Evolutionary conservation across 2,113 vertebrate genomes (phyloP).

Genomic region (Epinephelus cyanopodus): DNA sequence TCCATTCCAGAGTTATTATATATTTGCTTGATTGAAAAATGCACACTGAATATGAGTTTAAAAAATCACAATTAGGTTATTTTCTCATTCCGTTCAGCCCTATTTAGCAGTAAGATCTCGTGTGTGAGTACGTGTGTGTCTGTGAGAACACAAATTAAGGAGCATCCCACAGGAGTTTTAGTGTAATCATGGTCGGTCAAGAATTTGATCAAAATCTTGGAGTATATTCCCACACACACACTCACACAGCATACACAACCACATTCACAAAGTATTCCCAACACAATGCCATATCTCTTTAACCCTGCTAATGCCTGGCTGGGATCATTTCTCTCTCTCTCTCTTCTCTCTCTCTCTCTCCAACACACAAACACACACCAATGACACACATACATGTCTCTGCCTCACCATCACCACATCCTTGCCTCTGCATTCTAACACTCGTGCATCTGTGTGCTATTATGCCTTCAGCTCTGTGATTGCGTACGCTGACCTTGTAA

Average conservation of each 20-base stretch:
- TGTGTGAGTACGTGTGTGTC: background rate
- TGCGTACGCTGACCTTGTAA: background rate
- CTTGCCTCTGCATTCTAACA: background rate
- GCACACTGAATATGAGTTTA: no score
- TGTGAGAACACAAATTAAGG: background rate
- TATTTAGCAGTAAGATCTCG: background rate
- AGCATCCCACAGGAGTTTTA: background rate
- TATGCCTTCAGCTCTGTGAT: background rate
- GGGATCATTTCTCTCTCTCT: no score
- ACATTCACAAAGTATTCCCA: background rate
- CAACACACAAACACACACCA: background rate
- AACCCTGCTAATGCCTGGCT: background rate
- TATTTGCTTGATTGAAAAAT: no score
- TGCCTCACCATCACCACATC: background rate
- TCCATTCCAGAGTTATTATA: no score
- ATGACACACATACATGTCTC: background rate
- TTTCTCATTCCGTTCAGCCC: no score
- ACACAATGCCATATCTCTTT: conserved; percentile 1
- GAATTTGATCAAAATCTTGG: conserved; percentile 1
- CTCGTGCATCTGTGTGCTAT: conserved; percentile 21
- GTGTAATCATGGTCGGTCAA: conserved; percentile 5
- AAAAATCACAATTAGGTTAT: no score
- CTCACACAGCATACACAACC: background rate
- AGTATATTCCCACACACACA: conserved; percentile 9
- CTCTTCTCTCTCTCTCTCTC: no score